Conservation (phyloP, 2,113 vertebrate species). For the Progne subis region DNA sequence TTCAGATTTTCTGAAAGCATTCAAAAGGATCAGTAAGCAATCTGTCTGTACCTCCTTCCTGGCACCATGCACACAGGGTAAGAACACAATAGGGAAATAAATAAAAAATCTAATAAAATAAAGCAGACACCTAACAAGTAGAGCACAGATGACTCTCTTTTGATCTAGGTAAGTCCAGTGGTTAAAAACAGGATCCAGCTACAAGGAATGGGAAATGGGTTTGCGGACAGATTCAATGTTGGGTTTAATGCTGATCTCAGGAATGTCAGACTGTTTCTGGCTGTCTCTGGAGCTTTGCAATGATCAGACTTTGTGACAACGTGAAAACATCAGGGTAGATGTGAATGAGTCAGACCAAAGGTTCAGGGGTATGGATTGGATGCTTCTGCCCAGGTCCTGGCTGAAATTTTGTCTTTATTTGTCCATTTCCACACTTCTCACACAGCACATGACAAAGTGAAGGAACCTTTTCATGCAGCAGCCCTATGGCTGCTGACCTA, state of each 20-base stretch:
- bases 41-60: not conserved
- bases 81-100: not conserved
- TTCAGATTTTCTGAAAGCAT: slow-evolving; percentile 18
- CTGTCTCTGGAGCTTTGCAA: not conserved
- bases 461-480: not conserved
- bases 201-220: not conserved
- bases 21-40: not conserved
- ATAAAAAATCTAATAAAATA: not conserved
- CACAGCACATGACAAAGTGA: not conserved
- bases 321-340: not conserved
- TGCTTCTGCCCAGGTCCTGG: not conserved
- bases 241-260: not conserved
- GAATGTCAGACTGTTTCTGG: not conserved
- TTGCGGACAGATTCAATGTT: not conserved
- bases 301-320: not conserved
- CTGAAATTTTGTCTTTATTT: not conserved
- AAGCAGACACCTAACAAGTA: not conserved
- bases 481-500: not conserved
- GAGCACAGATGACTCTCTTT: not conserved
- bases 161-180: not conserved
- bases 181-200: not conserved
- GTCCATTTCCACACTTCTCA: not conserved
- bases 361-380: not conserved
- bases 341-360: not conserved
- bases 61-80: not conserved